A percentile compares a stretch with the other conserved stretches of the same genome.
These are phyloP conservation scores for Cephalopholis sonnerati DNA, from an alignment of 2,113 vertebrate genomes.

Conservation along the genomic window DNA sequence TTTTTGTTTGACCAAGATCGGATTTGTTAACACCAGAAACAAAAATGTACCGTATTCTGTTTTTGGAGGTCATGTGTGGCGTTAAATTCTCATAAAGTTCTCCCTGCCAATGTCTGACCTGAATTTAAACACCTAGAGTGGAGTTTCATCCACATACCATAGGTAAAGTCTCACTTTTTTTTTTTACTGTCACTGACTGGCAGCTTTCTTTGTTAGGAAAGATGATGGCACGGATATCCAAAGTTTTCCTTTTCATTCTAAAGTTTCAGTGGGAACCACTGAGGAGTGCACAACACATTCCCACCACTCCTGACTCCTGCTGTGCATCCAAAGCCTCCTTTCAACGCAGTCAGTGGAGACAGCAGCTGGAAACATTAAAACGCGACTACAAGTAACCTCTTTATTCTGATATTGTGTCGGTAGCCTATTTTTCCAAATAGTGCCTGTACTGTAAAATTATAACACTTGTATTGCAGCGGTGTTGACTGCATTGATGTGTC, in stretches of 20 bases:
- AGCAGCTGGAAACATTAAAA: constrained; percentile 72
- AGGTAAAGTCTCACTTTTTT: constrained; percentile 11
- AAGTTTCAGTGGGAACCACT: constrained; percentile 61
- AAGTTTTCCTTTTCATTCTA: constrained; percentile 55
- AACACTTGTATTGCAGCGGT: constrained; percentile 4
- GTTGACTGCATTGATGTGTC: constrained; percentile 15
- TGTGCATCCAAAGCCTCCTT: constrained; percentile 67
- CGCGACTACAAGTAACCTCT: constrained; percentile 57
- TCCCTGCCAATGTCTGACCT: constrained; percentile 11
- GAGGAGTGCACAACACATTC: constrained; percentile 56
- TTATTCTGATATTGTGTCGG: constrained; percentile 63
- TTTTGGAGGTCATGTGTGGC: not conserved
- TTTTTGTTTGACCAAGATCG: not conserved
- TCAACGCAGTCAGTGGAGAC: constrained; percentile 66
- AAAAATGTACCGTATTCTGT: no score
- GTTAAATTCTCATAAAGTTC: not conserved
- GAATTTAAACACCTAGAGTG: constrained; percentile 25
- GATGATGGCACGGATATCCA: constrained; percentile 38
- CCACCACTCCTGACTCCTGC: constrained; percentile 56
- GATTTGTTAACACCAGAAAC: not conserved
- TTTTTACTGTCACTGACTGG: constrained; percentile 3
- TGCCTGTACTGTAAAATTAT: constrained; percentile 34
- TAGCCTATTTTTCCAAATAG: constrained; percentile 48
- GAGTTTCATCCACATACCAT: not conserved
- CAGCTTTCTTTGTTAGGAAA: constrained; percentile 34